phyloP scores from a whole-genome alignment of 1,140 invertebrate genomes.

The Drosophila leontia region DNA sequence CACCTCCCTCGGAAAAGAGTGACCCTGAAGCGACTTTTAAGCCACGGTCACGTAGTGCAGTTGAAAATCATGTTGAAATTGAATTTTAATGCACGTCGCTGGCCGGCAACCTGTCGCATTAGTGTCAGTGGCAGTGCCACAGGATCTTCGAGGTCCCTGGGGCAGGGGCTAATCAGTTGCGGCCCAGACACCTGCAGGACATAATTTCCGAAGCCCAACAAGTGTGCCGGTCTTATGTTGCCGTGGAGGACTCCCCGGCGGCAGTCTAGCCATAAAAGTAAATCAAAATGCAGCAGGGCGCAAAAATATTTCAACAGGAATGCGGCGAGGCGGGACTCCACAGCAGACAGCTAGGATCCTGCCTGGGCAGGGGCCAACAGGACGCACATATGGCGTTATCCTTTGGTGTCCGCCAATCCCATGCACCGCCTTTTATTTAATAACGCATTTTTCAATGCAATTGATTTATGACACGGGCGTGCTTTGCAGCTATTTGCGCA shows the following conservation, averaged over 20 bases:
- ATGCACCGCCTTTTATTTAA: constrained; percentile 62
- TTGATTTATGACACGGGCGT: constrained; percentile 74
- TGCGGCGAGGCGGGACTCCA: not conserved
- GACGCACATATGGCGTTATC: constrained; percentile 45
- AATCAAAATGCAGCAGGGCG: constrained; percentile 77
- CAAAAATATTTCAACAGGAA: constrained; percentile 53
- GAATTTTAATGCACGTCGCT: constrained; percentile 73
- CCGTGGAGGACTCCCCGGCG: constrained; percentile 24
- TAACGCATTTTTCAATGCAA: constrained; percentile 79
- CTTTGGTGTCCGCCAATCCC: constrained; percentile 22
- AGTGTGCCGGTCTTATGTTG: constrained; percentile 51
- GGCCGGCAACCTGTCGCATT: constrained; percentile 64
- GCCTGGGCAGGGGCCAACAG: constrained; percentile 28
- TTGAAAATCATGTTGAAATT: constrained; percentile 69
- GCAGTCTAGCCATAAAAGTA: constrained; percentile 78
- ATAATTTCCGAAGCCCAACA: constrained; percentile 72
- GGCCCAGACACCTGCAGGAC: constrained; percentile 77
- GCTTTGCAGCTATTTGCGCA: constrained; percentile 51
- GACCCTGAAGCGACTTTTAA: constrained; percentile 50
- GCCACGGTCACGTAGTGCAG: constrained; percentile 68
- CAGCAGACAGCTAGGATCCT: constrained; percentile 35
- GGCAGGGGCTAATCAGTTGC: constrained; percentile 70
- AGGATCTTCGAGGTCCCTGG: constrained; percentile 14
- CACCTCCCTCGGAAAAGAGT: constrained; percentile 8
- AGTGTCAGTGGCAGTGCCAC: constrained; percentile 49